Evolutionary conservation across 2,113 vertebrate genomes (phyloP), one percentile per base, ranked within the genome.

Genomic region (Takifugu flavidus): DNA sequence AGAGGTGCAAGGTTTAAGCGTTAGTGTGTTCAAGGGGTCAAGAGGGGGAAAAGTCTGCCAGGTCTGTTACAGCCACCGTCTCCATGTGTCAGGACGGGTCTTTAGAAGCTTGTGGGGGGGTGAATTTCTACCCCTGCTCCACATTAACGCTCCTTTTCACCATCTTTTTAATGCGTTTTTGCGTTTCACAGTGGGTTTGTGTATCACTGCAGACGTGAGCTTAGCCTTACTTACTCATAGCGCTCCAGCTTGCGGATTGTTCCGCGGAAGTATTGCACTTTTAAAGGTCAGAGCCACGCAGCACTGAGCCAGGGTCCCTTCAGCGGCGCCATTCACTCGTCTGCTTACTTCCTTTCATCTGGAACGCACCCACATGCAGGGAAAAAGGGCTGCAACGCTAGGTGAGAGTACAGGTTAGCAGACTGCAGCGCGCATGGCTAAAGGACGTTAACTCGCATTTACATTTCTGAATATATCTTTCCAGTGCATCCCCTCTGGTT

Each of bases 401-500:
- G 67, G 71, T 59, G 64, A 7, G 49, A 65, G 80, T 67, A 53
- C 60, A 82, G 75, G 77, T 80, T 77, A 75, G 77, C 69, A 62
- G 64, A 73, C 57, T 75, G 57, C 25, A 28, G 51, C 39, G 44
- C 59, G 70, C 56, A 15, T 77, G 76, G 77, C 76, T 79, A 75
- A 85, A 80, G 60, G 65, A 84, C 71, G 70, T 53, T 72, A 59
- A 28, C 60, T 85, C 77, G 75, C 88, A 90, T 90, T 90, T 90
- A 87, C 88, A 91, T 89, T 86, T 83, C 80, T 87, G 82, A 87
- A 85, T 85, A 83, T 67, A 82, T 85, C 67, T 88, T 78, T 82
- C 78, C 80, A 34, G 73, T 72, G 66, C 51, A 75, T 86, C 82
- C 82, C 80, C 85, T 80, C 85, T 75, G 87, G 88, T 88, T 72